Evolutionary conservation across 92 coral and sea anemone species (phyloP), one percentile per base, ranked within the genome.

Genomic region (Palythoa caribaeorum): DNA sequence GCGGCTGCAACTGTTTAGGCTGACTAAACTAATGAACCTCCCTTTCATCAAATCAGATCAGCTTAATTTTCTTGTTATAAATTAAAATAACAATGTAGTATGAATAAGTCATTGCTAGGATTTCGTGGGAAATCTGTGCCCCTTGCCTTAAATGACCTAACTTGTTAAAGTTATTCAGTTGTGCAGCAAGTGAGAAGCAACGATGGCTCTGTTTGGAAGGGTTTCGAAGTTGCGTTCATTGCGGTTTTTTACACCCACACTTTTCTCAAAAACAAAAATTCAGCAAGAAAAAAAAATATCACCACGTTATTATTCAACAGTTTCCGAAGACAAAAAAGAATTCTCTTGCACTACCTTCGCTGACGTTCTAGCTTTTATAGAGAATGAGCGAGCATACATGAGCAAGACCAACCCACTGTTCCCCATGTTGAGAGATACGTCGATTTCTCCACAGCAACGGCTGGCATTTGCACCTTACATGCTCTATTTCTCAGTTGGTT

Each of bases 341-440:
- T 12, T 57, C 70, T 12, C 66, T 4, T 62, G 37, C 11, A 68
- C n/a, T n/a, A 79, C 84, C 10, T 79, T 59, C n/a, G 38, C 71
- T 38, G 73, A 79, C 55, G 73, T 79, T 62, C 84, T 79, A 3
- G 38, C 84, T 17, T 66, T 79, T 19, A 59, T 79, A 60, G 84
- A 79, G 19, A 60, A 65, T 13, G 72, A 79, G 55, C 50, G 84
- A 10, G 19, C 16, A 9, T 17, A 44, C 8, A 79, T 79, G 84
- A 62, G 84, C 84, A 62, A 57, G 38, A 62, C 84, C 47, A 79
- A 79, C 54, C 84, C 84, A 1, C 72, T 79, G 19, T 79, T 79
- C 20, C 84, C 84, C 37, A 12, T 79, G 13, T 20, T 79, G 71
- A 71, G 84, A 5, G 84, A 79, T 11, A 38, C 59, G 73, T 79